Percentiles rank a stretch among this genome's conserved stretches.
Conservation (phyloP, 2,888 invertebrate genomes). For the Drepana falcataria region DNA sequence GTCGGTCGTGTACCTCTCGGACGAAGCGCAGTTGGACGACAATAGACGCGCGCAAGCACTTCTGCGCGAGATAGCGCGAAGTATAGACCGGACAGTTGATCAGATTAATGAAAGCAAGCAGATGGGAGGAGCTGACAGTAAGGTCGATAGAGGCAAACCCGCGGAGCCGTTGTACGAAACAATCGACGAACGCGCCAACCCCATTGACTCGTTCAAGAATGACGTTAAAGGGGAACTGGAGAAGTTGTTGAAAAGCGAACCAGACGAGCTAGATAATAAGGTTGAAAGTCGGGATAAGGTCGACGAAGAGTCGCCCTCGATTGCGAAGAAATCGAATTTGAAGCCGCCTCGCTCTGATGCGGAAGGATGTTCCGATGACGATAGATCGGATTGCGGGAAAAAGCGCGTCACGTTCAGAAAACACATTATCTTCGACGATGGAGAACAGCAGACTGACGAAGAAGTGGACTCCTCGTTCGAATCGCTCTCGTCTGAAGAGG, state of each 20-base stretch:
- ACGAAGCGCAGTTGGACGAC: constrained; percentile 56
- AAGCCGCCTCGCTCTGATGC: constrained; percentile 63
- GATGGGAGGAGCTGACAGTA: constrained; percentile 61
- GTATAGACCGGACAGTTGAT: constrained; percentile 67
- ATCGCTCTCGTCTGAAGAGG: constrained; percentile 60
- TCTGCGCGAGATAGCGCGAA: constrained; percentile 63
- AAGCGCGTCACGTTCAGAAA: constrained; percentile 71
- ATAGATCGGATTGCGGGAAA: constrained; percentile 63
- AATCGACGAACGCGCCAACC: constrained; percentile 32
- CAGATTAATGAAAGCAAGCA: constrained; percentile 48
- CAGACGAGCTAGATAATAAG: constrained; percentile 16
- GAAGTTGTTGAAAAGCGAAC: constrained; percentile 40
- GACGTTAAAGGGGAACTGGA: constrained; percentile 57
- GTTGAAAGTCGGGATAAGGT: constrained; percentile 11
- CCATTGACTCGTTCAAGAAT: constrained; percentile 47
- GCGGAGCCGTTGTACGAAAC: constrained; percentile 49
- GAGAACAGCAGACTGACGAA: constrained; percentile 70
- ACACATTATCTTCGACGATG: constrained; percentile 73
- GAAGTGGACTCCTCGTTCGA: constrained; percentile 64
- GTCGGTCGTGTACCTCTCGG: constrained; percentile 61
- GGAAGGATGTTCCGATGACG: constrained; percentile 68
- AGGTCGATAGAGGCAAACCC: constrained; percentile 11
- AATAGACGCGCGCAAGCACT: constrained; percentile 66
- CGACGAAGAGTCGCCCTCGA: constrained; percentile 43
- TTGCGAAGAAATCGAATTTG: constrained; percentile 60